Evolutionary conservation across 1,140 invertebrate species (phyloP), one percentile per base, ranked within the genome.

Genomic region (Zeugodacus cucurbitae): DNA sequence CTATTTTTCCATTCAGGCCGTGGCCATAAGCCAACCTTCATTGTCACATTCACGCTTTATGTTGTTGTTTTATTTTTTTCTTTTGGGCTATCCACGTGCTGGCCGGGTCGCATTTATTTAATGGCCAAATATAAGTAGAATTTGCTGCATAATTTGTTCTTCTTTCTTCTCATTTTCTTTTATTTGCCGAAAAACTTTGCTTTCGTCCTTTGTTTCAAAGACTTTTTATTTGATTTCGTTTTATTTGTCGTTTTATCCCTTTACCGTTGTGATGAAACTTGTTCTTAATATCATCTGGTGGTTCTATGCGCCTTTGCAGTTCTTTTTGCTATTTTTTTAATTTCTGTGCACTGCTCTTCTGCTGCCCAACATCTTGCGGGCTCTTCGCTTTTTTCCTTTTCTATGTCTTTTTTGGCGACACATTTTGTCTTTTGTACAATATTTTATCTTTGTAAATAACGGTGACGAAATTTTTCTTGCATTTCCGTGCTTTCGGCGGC

Each of bases 101-200:
- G 74, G 20, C 0, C 37, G 7, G 74, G 22, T 48, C 22, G 41
- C 17, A 54, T 82, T 82, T 82, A 82, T 82, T 82, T 82, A 82
- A 82, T 82, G 11, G 11, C 41, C 37, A 82, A 82, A 82, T 82
- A 82, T 82, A 82, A 82, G 41, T 82, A 82, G 22, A 82, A 82
- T 29, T 48, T 82, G 41, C 74, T 82, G 74, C 74, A 82, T 82
- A 82, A 82, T 82, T 82, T 82, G 37, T 82, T 48, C 22, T 82
- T 48, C 22, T 82, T 82, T 22, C 34, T 14, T 54, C 14, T 44
- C 5, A 5, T 8, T 26, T 37, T n/a, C 22, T 82, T 82, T 82
- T 48, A 20, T 14, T 29, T 70, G 64, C 64, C 14, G 22, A 26
- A 26, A n/a, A 62, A 22, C 26, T 78, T 48, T 48, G 37, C 22